phyloP scores from a whole-genome alignment of 1,140 invertebrate species.

The Pseudomyrmex concolor region DNA sequence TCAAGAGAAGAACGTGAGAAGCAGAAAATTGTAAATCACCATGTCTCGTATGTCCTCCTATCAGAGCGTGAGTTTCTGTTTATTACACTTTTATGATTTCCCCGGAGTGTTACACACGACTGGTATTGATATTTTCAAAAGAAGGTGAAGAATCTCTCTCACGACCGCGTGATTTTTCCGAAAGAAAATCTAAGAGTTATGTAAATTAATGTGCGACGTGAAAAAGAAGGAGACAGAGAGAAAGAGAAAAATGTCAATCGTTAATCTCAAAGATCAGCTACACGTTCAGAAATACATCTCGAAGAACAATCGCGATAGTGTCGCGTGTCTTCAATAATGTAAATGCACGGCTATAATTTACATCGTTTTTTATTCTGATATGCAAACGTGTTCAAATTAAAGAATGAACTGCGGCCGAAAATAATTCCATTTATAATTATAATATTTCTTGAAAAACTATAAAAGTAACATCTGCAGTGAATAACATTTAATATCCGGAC shows the following conservation, averaged over 20 bases:
- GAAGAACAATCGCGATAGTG: conserved; percentile 32
- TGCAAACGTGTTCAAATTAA: conserved; percentile 12
- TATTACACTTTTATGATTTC: conserved; percentile 48
- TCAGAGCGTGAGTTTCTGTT: conserved; percentile 4
- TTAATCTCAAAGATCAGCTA: conserved; percentile 58
- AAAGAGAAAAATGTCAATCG: neutral
- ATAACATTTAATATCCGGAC: too few species aligned
- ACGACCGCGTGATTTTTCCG: conserved; percentile 10
- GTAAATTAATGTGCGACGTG: conserved; percentile 40
- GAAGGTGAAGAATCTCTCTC: conserved; percentile 11
- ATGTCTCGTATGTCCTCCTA: neutral
- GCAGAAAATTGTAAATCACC: conserved; percentile 7
- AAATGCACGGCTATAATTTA: neutral
- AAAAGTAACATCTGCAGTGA: conserved; percentile 51
- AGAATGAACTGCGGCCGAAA: conserved; percentile 25
- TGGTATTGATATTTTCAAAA: conserved; percentile 36
- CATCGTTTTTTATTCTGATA: conserved; percentile 36
- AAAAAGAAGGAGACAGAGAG: neutral
- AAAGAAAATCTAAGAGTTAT: conserved; percentile 36
- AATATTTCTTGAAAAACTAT: neutral
- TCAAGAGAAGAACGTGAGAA: conserved; percentile 10
- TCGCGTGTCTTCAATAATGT: neutral
- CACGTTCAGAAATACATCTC: conserved; percentile 39
- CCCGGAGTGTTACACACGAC: conserved; percentile 3
- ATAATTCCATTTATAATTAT: conserved; percentile 45